Base-by-base conservation (phyloP, 2,888 invertebrate genomes). In the Agrochola litura region DNA sequence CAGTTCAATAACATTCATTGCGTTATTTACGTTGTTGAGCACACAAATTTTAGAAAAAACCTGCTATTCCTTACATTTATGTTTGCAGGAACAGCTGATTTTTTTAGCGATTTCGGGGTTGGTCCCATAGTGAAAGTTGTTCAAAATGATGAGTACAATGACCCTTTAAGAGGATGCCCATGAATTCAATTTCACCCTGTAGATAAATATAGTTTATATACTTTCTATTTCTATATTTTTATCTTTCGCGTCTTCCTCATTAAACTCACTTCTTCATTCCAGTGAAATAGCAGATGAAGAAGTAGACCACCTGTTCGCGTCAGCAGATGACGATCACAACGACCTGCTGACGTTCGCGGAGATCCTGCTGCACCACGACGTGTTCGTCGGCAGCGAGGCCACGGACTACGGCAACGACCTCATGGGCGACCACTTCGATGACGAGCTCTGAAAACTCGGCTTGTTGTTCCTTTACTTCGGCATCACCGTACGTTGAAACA, bases 311-410 rank as follows among this genome's bases (percentile, higher is more conserved):
- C 96, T 99, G 83, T 98, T 99, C 95, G 98, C 98, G 6, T 96
- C 98, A 2, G 98, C 99, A 1, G 99, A 99, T 94, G 98, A 98
- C 88, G 98, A 99, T 95, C 98, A 98, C 91, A 98, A 99, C 93
- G 97, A 98, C 88, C 93, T 97, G 79, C 96, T 99, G 58, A 97
- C 98, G 3, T 98, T 98, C 94, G 97, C 97, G 3, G 99, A 99
- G 97, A 97, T 99, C 66, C 94, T 99, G 0, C 97, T 97, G 1
- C 98, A 99, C 92, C 98, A 99, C 93, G 98, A 98, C 85, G 97
- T 98, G 72, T 99, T 99, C 96, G 99, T 99, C 8, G 99, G 99
- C 73, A 99, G 99, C 92, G 99, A 99, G 96, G 99, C 98, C 10
- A 98, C 99, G 0, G 98, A 98, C 95, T 98, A 98, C 94, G 99